phyloP scores from a whole-genome alignment of 2,113 vertebrate genomes.

The Edolisoma coerulescens region DNA sequence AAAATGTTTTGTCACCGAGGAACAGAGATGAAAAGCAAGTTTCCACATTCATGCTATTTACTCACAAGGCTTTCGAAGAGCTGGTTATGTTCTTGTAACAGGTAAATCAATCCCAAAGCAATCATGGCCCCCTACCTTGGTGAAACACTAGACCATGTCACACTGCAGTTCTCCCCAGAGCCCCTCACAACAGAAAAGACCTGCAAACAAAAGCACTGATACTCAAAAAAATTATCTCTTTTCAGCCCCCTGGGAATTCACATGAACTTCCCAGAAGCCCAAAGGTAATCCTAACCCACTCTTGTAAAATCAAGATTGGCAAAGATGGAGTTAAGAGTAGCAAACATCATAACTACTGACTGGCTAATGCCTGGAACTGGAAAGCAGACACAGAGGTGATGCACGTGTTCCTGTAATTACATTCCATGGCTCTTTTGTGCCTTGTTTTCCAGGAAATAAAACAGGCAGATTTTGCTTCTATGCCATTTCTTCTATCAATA shows the following conservation, averaged over 20 bases:
- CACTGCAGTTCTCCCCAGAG: not conserved
- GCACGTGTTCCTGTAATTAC: not conserved
- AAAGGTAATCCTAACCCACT: not conserved
- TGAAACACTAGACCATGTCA: not conserved
- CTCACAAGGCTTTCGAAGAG: not conserved
- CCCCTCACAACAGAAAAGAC: not conserved
- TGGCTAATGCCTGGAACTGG: accelerated
- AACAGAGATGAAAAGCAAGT: not conserved
- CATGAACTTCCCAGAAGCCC: not conserved
- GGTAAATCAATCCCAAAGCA: not conserved
- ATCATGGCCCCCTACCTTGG: accelerated
- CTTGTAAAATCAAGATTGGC: not conserved
- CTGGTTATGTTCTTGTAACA: not conserved
- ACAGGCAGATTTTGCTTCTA: not conserved
- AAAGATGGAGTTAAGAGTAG: not conserved
- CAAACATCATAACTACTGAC: not conserved
- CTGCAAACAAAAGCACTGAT: not conserved
- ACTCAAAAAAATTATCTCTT: not conserved
- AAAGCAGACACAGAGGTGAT: not conserved
- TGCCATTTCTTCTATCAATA: not conserved
- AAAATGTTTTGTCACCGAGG: not conserved
- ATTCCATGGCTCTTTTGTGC: not conserved
- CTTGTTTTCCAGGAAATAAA: not conserved
- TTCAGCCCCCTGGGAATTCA: not conserved
- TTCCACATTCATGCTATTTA: not conserved